Evolutionary conservation across 2,888 invertebrate genomes (phyloP).

Genomic region (Lithosia quadra): DNA sequence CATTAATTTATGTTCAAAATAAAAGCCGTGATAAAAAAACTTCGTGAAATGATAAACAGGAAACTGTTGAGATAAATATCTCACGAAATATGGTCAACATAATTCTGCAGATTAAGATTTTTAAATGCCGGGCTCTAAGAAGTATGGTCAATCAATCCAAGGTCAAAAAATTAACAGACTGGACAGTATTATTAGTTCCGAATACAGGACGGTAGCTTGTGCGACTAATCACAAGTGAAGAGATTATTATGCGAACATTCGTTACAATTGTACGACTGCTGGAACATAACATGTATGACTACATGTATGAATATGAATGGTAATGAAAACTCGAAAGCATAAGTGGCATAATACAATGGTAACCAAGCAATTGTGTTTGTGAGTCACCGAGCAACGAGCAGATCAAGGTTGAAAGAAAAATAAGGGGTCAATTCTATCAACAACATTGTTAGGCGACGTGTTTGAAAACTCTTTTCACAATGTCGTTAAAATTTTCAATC

Average conservation of each 20-base stretch:
- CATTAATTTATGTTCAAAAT: no score
- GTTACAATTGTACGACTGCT: neutral
- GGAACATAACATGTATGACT: conserved; percentile 14
- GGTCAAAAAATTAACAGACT: neutral
- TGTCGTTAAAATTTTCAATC: neutral
- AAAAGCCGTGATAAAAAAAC: no score
- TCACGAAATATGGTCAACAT: no score
- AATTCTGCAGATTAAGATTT: neutral
- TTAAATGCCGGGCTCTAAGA: neutral
- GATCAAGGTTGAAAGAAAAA: conserved; percentile 2
- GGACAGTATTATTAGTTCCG: neutral
- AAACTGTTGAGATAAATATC: no score
- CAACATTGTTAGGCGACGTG: neutral
- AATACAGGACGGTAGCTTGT: neutral
- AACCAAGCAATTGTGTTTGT: conserved; percentile 11
- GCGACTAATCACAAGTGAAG: conserved; percentile 4
- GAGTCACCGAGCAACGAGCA: conserved; percentile 9
- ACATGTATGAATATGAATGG: conserved; percentile 11
- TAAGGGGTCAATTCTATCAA: conserved; percentile 3
- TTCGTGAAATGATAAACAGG: no score
- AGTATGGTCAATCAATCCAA: neutral
- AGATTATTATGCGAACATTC: neutral
- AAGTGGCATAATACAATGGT: conserved; percentile 2
- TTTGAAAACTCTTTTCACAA: neutral
- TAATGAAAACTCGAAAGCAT: conserved; percentile 5